Base-by-base conservation (phyloP, 2,113 vertebrate species). In the Thamnaconus septentrionalis region DNA sequence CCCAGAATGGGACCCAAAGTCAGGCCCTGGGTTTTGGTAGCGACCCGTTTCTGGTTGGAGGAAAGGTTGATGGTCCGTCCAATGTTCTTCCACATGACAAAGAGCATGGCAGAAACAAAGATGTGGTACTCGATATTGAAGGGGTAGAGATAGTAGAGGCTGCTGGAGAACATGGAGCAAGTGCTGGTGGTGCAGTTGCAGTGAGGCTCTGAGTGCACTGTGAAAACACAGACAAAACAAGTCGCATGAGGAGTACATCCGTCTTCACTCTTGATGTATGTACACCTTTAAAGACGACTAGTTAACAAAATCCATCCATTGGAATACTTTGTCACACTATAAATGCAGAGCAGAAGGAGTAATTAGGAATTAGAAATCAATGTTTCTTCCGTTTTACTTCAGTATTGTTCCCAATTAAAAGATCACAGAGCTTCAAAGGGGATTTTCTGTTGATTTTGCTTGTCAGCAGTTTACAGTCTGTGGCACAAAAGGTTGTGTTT, bases 121-220 rank as follows among this genome's bases (percentile, higher is more conserved):
- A 99, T 97, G 90, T 99, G 97, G 74, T 98, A 99, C 77, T 99
- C 96, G 1, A 96, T 96, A 79, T 95, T 98, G 89, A 99, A 99
- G 7, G 97, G 97, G 61, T 95, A 98, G 3, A 99, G 93, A 68
- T 97, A 98, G 80, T 94, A 94, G 62, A 96, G 92, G 57, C 94
- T 94, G 44, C 91, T 93, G 49, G 93, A 93, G 85, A 98, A 92
- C 88, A 95, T 90, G 0, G 93, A 85, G 74, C 96, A 98, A 10
- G 94, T 91, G 8, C 82, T 88, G 31, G 89, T 93, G 0, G 93
- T 93, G 78, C 97, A 98, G 72, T 96, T 98, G 74, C 97, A 99
- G 0, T 86, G 73, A 3, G 93, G 94, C 1, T 92, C 87, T 8
- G 91, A 83, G 56, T 94, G 88, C 46, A 90, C 96, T 90, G 94